Conservation (phyloP, 2,113 vertebrate genomes). For the Pseudorhombus dupliciocellatus region DNA sequence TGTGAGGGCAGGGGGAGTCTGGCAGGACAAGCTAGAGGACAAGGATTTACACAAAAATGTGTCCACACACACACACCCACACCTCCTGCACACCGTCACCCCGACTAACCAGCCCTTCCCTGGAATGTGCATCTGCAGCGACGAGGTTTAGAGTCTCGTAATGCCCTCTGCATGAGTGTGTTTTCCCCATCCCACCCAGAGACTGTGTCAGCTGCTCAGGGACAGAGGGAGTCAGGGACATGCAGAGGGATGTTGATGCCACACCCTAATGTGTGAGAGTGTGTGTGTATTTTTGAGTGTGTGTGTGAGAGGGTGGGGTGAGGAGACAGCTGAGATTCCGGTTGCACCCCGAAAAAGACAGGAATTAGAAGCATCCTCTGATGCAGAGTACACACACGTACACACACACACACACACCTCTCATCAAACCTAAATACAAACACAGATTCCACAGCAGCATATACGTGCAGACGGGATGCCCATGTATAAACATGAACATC, state of each 20-base stretch:
- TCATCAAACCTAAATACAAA: slow-evolving; percentile 64
- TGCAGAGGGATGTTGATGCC: slow-evolving; percentile 71
- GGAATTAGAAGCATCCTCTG: slow-evolving; percentile 81
- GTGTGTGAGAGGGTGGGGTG: slow-evolving; percentile 48
- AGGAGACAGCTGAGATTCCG: slow-evolving; percentile 83
- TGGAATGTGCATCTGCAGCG: slow-evolving; percentile 80
- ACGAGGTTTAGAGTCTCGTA: slow-evolving; percentile 20
- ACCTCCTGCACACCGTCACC: slow-evolving; percentile 41
- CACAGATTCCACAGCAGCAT: slow-evolving; percentile 63
- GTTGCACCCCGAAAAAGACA: slow-evolving; percentile 75
- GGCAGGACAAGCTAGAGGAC: slow-evolving; percentile 61
- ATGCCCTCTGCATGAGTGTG: slow-evolving; percentile 15
- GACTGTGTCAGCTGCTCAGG: slow-evolving; percentile 76
- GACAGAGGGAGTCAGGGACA: slow-evolving; percentile 52
- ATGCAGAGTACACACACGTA: slow-evolving; percentile 12
- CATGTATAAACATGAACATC: slow-evolving; percentile 54
- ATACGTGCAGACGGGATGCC: slow-evolving; percentile 43
- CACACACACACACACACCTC: slow-evolving; percentile 45
- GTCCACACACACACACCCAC: slow-evolving; percentile 6
- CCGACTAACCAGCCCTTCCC: slow-evolving; percentile 71
- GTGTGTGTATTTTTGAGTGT: slow-evolving; percentile 43
- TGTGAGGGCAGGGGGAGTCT: slow-evolving; percentile 59
- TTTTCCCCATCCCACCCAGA: slow-evolving; percentile 51
- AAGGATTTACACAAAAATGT: slow-evolving; percentile 49
- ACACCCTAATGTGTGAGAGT: slow-evolving; percentile 67